phyloP scores from a whole-genome alignment of 2,113 vertebrate species.

The Sarotherodon lohbergeri region DNA sequence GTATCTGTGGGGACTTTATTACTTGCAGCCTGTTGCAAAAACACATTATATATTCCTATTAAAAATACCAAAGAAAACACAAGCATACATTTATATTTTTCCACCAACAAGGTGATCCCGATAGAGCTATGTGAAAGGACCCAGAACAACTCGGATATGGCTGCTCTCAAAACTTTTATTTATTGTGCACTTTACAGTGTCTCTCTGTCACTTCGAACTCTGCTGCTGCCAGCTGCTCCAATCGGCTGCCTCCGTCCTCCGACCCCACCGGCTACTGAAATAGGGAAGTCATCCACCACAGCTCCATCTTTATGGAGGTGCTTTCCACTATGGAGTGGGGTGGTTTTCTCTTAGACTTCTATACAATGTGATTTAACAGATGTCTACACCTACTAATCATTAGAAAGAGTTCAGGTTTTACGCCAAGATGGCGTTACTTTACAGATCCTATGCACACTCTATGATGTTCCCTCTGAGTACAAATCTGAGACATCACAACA shows the following conservation, averaged over 20 bases:
- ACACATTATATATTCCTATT: background rate
- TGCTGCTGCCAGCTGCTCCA: background rate
- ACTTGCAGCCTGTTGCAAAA: background rate
- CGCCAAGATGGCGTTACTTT: background rate
- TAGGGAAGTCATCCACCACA: background rate
- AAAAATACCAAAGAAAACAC: background rate
- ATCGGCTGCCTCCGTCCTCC: background rate
- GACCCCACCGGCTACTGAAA: background rate
- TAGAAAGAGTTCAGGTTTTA: background rate
- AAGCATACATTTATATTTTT: background rate
- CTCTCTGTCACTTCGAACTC: background rate
- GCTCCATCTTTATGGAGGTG: background rate
- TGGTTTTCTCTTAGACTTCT: background rate
- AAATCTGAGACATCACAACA: background rate
- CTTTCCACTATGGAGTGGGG: background rate
- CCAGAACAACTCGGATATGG: accelerated
- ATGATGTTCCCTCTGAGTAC: background rate
- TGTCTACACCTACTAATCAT: background rate
- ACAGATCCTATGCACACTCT: background rate
- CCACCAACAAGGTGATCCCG: background rate
- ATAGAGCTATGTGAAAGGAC: background rate
- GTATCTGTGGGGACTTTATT: background rate
- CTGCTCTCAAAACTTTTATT: background rate
- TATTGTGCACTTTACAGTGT: background rate
- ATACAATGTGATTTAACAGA: background rate